phyloP scores from a whole-genome alignment of 2,888 invertebrate species.

The Aspidiotus destructor region DNA sequence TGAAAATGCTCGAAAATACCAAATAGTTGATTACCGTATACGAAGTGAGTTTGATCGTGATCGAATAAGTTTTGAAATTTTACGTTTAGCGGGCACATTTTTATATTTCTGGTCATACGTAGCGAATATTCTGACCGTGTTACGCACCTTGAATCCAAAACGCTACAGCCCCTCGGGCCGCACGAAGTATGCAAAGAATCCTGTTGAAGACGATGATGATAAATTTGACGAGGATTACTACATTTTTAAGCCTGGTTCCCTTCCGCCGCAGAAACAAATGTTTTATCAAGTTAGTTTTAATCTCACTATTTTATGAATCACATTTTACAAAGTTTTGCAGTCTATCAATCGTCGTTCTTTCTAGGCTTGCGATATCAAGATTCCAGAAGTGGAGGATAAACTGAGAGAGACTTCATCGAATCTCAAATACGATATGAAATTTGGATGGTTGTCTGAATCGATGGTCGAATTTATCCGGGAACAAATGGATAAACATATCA shows the following conservation, averaged over 20 bases:
- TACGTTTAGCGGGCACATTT: neutral
- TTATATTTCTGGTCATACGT: neutral
- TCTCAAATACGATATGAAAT: slow-evolving; percentile 12
- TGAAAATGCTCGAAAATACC: slow-evolving; percentile 67
- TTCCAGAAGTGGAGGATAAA: slow-evolving; percentile 24
- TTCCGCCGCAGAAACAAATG: slow-evolving; percentile 27
- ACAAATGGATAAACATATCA: slow-evolving; percentile 23
- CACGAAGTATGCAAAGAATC: neutral
- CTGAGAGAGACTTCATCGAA: neutral
- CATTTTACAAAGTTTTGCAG: neutral
- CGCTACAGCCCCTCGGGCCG: neutral
- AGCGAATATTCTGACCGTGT: neutral
- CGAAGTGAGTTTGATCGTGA: slow-evolving; percentile 6
- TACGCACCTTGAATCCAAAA: slow-evolving; percentile 7
- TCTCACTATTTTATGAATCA: neutral
- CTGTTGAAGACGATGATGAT: neutral
- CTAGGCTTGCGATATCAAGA: slow-evolving; percentile 26
- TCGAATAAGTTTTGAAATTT: neutral
- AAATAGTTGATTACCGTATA: slow-evolving; percentile 71
- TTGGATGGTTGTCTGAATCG: slow-evolving; percentile 19
- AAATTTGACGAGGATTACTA: slow-evolving; percentile 6
- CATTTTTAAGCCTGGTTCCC: slow-evolving; percentile 28
- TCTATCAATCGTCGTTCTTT: neutral
- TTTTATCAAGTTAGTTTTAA: slow-evolving; percentile 26
- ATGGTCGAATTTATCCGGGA: slow-evolving; percentile 17